Percentiles rank a stretch among this genome's conserved stretches.
phyloP scores from a whole-genome alignment of 2,113 vertebrate species.

The Chionomys nivalis region DNA sequence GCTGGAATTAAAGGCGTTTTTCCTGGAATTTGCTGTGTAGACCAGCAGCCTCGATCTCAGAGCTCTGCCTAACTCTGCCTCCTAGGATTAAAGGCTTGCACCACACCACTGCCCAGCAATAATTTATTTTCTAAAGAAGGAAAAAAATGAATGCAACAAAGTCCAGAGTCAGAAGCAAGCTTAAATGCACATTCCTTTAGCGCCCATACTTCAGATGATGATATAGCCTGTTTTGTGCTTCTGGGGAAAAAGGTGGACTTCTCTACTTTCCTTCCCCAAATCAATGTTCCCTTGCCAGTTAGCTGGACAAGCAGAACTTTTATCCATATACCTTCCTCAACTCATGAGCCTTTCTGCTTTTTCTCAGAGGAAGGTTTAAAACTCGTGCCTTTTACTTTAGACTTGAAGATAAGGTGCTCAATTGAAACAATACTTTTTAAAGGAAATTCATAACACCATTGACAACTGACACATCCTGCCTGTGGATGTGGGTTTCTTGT shows the following conservation, averaged over 20 bases:
- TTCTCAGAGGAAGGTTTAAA: slow-evolving; percentile 12
- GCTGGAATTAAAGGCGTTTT: too few relatives aligned
- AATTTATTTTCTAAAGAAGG: not conserved
- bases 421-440: slow-evolving; percentile 13
- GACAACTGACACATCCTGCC: not conserved
- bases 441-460: not conserved
- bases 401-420: slow-evolving; percentile 37
- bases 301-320: not conserved
- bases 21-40: not conserved
- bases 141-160: not conserved
- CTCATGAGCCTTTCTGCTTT: slow-evolving; percentile 21
- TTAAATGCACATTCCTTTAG: slow-evolving; percentile 19
- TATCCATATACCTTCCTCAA: not conserved
- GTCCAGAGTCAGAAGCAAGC: not conserved
- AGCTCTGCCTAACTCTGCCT: not conserved
- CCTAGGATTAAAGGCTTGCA: not conserved
- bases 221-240: not conserved
- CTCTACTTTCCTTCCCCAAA: not conserved
- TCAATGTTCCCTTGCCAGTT: not conserved
- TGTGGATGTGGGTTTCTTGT: not conserved
- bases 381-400: not conserved
- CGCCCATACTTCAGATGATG: not conserved
- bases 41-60: not conserved
- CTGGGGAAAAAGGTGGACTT: not conserved
- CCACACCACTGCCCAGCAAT: not conserved